Conservation (phyloP, 2,888 invertebrate genomes). For the Plagodis dolabraria region DNA sequence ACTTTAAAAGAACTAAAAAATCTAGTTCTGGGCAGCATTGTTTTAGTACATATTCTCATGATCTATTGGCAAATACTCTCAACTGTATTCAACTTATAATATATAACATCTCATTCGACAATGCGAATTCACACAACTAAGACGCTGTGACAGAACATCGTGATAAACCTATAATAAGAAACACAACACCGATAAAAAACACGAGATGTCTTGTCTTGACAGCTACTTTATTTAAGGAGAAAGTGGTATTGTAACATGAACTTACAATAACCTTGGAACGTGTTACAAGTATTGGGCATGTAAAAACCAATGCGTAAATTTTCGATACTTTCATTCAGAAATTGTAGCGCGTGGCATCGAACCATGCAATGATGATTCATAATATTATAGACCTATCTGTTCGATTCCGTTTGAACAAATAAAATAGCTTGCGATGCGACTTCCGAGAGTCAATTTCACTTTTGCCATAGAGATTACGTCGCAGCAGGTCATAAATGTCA, state of each 20-base stretch:
- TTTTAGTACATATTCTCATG: constrained; percentile 26
- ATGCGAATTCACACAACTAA: constrained; percentile 27
- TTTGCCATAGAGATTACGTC: constrained; percentile 30
- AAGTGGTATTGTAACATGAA: constrained; percentile 44
- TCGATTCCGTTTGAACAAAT: constrained; percentile 32
- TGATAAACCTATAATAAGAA: constrained; percentile 47
- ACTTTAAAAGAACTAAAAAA: too few species aligned
- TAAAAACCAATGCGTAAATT: too few species aligned
- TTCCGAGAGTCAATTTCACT: constrained; percentile 37
- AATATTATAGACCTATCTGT: constrained; percentile 14
- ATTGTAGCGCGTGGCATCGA: not conserved
- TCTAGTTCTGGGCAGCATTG: constrained; percentile 13
- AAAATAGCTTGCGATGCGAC: constrained; percentile 10
- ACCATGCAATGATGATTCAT: constrained; percentile 14
- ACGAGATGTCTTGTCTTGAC: constrained; percentile 43
- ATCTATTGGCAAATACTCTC: constrained; percentile 22
- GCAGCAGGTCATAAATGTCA: constrained; percentile 13
- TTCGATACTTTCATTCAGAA: too few species aligned
- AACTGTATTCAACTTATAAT: constrained; percentile 29
- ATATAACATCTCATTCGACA: constrained; percentile 16
- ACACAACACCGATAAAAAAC: constrained; percentile 46
- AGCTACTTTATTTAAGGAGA: constrained; percentile 49
- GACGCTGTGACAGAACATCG: constrained; percentile 40
- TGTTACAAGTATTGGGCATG: constrained; percentile 3
- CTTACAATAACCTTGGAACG: constrained; percentile 40